Evolutionary conservation across 2,113 vertebrate genomes (phyloP).

Genomic region (Empidonax traillii): DNA sequence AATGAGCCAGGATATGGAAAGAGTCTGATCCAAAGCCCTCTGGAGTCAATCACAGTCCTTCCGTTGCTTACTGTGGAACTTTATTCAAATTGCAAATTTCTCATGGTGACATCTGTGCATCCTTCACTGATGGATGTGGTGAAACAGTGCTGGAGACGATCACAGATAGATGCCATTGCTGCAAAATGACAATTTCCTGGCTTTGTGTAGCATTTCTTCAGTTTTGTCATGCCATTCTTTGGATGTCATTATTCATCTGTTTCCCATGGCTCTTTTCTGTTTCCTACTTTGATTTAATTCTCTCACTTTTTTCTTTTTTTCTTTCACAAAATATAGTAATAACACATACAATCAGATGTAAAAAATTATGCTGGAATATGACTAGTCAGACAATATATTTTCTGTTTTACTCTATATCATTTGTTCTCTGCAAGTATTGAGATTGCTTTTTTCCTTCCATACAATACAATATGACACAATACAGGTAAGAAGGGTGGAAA

Average conservation of each 20-base stretch:
- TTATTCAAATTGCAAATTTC: background rate
- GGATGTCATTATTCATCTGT: constrained; percentile 57
- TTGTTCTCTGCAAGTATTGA: background rate
- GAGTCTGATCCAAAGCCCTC: background rate
- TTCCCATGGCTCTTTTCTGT: constrained; percentile 41
- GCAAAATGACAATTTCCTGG: constrained; percentile 59
- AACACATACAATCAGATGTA: background rate
- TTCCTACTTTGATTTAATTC: constrained; percentile 24
- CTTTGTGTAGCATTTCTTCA: constrained; percentile 50
- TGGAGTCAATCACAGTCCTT: constrained; percentile 6
- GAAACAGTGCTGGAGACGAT: background rate
- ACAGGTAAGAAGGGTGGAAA: background rate
- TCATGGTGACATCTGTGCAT: background rate
- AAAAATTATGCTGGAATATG: background rate
- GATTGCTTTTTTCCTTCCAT: background rate
- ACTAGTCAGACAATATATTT: background rate
- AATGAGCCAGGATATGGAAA: background rate
- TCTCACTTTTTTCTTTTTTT: background rate
- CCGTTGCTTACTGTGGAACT: background rate
- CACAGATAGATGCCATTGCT: constrained; percentile 23
- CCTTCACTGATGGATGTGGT: constrained; percentile 14
- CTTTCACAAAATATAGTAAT: background rate
- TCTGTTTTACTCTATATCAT: background rate
- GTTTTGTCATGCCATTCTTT: constrained; percentile 29
- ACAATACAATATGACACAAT: background rate